Evolutionary conservation across 1,140 invertebrate species (phyloP).

Genomic region (Bombus impatiens): DNA sequence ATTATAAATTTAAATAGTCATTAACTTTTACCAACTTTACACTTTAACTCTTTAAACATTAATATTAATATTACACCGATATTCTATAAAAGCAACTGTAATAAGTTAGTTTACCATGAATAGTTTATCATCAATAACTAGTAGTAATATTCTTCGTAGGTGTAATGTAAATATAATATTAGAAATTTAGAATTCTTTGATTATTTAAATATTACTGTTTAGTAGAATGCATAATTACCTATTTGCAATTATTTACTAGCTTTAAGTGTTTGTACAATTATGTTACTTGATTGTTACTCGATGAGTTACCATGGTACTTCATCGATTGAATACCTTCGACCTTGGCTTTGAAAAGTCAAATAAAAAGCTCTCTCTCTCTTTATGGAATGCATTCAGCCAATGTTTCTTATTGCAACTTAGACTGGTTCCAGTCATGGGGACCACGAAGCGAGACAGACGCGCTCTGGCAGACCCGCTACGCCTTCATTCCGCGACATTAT

Average conservation of each 20-base stretch:
- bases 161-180: too few species aligned
- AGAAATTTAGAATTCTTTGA: too few species aligned
- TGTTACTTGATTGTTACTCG: not conserved
- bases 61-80: too few species aligned
- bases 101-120: too few species aligned
- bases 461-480: constrained; percentile 48
- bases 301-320: not conserved
- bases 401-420: constrained; percentile 44
- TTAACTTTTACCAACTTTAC: too few species aligned
- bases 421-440: constrained; percentile 62
- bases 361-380: not conserved
- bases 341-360: not conserved
- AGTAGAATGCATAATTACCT: too few species aligned
- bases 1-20: too few species aligned
- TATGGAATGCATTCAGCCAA: constrained; percentile 6
- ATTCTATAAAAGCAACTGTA: too few species aligned
- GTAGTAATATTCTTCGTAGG: too few species aligned
- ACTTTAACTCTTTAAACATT: too few species aligned
- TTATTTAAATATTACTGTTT: too few species aligned
- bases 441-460: constrained; percentile 54
- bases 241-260: not conserved
- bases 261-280: not conserved
- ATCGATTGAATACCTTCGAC: not conserved
- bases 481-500: constrained; percentile 53
- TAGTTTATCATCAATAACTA: too few species aligned